Percentiles rank a stretch among this genome's conserved stretches.
These are phyloP conservation scores for Anguilla obscura DNA, from an alignment of 2,797 vertebrate genomes.

Conservation along the genomic window DNA sequence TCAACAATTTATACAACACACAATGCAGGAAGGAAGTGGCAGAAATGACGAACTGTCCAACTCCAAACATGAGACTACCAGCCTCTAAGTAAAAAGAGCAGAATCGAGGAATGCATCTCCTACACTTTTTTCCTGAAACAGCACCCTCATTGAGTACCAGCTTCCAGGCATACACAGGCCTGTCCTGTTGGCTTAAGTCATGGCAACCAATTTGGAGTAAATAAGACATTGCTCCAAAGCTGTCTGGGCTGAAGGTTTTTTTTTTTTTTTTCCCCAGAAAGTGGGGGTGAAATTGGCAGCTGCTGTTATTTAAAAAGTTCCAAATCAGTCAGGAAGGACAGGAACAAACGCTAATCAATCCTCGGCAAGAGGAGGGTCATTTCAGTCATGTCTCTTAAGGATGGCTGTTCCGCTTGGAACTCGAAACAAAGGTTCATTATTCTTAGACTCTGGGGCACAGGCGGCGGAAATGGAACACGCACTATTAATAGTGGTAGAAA, in stretches of 20 bases:
- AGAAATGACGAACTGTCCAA: not conserved
- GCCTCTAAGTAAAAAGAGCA: not conserved
- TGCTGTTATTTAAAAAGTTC: constrained; percentile 23
- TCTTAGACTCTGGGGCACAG: constrained; percentile 43
- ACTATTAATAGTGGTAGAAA: constrained; percentile 14
- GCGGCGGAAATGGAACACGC: constrained; percentile 48
- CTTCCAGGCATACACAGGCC: not conserved
- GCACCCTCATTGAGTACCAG: no score
- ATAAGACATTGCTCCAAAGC: not conserved
- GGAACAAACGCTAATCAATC: constrained; percentile 2
- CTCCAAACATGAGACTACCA: not conserved
- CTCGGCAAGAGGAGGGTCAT: not conserved
- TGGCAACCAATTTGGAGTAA: not conserved
- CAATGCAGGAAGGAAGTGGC: constrained; percentile 11
- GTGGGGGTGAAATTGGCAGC: not conserved
- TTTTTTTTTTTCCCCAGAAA: not conserved
- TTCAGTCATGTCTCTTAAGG: constrained; percentile 11
- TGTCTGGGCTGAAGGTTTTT: not conserved
- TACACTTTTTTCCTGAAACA: not conserved
- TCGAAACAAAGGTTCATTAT: constrained; percentile 19
- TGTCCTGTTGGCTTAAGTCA: not conserved
- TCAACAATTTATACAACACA: constrained; percentile 26
- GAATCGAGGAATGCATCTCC: not conserved
- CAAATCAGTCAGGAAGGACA: constrained; percentile 25
- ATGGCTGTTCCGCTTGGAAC: constrained; percentile 42